phyloP scores from a whole-genome alignment of 1,140 invertebrate species.

The Listronotus bonariensis region DNA sequence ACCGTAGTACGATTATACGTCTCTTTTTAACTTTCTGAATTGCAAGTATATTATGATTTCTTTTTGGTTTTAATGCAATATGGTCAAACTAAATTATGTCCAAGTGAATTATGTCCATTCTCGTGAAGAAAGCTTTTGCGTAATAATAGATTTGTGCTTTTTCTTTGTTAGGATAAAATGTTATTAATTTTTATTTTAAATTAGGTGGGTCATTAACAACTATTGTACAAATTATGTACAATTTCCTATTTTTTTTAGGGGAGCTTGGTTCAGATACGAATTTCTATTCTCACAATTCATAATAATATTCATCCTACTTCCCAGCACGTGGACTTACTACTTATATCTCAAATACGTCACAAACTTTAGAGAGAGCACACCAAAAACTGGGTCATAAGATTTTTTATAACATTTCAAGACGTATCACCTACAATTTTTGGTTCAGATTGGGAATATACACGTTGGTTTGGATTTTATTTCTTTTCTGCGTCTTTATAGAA shows the following conservation, averaged over 20 bases:
- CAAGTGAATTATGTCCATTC: no score
- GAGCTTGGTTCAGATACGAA: constrained; percentile 59
- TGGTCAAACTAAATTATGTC: no score
- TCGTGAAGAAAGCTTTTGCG: no score
- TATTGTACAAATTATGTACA: no score
- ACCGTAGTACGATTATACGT: no score
- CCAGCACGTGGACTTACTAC: constrained; percentile 38
- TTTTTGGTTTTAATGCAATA: no score
- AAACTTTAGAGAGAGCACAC: constrained; percentile 37
- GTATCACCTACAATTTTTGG: constrained; percentile 65
- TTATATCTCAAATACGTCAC: constrained; percentile 47
- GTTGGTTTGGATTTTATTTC: constrained; percentile 65
- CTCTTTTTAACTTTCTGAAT: no score
- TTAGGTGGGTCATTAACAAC: no score
- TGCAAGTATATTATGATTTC: no score
- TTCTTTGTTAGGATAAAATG: no score
- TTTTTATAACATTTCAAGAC: constrained; percentile 59
- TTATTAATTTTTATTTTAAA: no score
- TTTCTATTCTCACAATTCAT: constrained; percentile 48
- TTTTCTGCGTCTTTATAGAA: constrained; percentile 69
- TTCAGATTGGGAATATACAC: constrained; percentile 69
- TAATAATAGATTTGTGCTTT: no score
- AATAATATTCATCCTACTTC: constrained; percentile 52
- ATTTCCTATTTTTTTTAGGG: constrained; percentile 55
- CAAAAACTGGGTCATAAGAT: constrained; percentile 28